Conservation (phyloP, 2,888 invertebrate genomes). For the Tetanocera ferruginea region DNA sequence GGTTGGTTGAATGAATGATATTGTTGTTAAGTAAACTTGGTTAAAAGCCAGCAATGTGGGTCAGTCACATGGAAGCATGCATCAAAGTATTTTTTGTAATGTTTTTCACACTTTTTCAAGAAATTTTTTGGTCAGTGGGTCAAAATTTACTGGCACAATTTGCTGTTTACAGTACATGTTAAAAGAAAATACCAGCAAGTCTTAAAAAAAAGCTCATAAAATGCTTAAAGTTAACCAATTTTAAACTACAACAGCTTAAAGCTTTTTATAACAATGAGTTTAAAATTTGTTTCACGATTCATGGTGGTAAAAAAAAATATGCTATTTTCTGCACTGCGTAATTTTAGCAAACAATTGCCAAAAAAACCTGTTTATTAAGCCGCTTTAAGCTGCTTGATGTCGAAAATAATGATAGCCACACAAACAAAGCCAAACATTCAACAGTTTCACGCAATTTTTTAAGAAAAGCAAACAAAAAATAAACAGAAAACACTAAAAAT, state of each 20-base stretch:
- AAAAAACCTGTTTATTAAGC: too few species aligned
- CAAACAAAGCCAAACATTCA: not conserved
- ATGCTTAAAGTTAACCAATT: too few species aligned
- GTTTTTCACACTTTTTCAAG: not conserved
- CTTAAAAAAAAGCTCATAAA: too few species aligned
- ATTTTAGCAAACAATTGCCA: too few species aligned
- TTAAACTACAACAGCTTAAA: too few species aligned
- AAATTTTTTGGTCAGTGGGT: not conserved
- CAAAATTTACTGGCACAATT: too few species aligned
- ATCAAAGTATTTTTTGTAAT: not conserved
- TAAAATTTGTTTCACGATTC: too few species aligned
- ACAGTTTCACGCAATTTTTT: not conserved
- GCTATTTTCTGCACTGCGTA: too few species aligned
- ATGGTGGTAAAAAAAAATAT: too few species aligned
- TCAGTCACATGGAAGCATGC: not conserved
- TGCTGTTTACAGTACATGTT: too few species aligned
- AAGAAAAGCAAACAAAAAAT: not conserved
- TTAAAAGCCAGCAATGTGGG: constrained; percentile 1
- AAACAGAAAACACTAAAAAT: not conserved
- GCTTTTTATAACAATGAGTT: too few species aligned
- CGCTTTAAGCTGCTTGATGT: not conserved
- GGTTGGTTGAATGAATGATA: not conserved
- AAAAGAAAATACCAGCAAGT: too few species aligned
- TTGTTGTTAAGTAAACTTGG: not conserved
- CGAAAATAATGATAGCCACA: not conserved